phyloP scores from a whole-genome alignment of 1,140 invertebrate genomes.

The Bilobella aurantiaca region DNA sequence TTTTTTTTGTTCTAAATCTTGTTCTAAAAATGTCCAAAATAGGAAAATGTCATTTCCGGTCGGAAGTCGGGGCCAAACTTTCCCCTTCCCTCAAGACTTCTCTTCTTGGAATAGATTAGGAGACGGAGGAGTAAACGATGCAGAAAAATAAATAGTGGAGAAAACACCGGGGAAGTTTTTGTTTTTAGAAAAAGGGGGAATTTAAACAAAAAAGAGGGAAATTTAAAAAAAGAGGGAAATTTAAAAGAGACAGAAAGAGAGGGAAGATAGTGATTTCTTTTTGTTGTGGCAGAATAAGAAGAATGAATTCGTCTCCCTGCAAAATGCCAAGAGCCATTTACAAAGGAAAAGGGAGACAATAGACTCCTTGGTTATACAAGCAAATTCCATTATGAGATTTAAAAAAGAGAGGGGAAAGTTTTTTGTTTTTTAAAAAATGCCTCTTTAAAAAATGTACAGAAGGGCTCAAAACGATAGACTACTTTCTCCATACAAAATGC shows the following conservation, averaged over 20 bases:
- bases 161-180: constrained; percentile 13
- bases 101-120: background rate
- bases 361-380: constrained; percentile 22
- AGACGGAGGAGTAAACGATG: constrained; percentile 8
- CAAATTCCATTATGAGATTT: constrained; percentile 24
- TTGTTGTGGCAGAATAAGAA: too few species aligned
- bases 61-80: too few species aligned
- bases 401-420: constrained; percentile 15
- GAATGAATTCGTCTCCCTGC: background rate
- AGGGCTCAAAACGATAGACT: too few species aligned
- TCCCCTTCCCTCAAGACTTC: too few species aligned
- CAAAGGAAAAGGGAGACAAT: constrained; percentile 16
- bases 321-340: constrained; percentile 16
- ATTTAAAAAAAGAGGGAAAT: background rate
- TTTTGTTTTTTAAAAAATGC: background rate
- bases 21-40: too few species aligned
- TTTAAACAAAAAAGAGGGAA: background rate
- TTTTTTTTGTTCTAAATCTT: too few species aligned
- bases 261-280: too few species aligned
- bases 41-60: too few species aligned
- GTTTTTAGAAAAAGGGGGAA: background rate
- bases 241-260: constrained; percentile 15
- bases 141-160: constrained; percentile 13
- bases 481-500: too few species aligned
- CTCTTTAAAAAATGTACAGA: background rate